Base-by-base conservation (phyloP, 1,140 invertebrate species). In the Gryllus bimaculatus region DNA sequence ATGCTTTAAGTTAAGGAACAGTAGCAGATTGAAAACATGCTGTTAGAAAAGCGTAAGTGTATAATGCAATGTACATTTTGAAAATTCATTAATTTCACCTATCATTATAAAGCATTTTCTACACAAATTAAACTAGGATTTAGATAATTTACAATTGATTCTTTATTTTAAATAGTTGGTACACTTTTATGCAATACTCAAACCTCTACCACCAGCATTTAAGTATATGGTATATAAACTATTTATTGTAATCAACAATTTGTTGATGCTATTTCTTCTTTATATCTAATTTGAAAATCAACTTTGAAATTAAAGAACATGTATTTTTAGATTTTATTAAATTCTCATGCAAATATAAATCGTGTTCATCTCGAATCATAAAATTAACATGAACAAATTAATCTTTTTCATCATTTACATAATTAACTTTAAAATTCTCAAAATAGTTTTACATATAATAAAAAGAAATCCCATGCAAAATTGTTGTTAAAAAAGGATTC, bases 401-500 rank as follows among this genome's bases (percentile, higher is more conserved):
- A 47, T 47, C 7, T 47, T 39, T 8, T 39, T n/a, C 8, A 75
- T 20, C 21, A 75, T 20, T 39, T 26, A 75, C n/a, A 75, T 13
- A 75, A 8, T 12, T 20, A 12, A 6, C n/a, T 26, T 39, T 20
- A 21, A 75, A 76, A 47, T 47, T 6, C 47, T 76, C 75, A 76
- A 39, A 76, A 76, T 8, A 15, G n/a, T 18, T n/a, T 76, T 48
- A 18, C 10, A 76, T 48, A 7, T 47, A 77, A 8, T 47, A 13
- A 20, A 26, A 75, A 78, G n/a, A 47, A 49, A 78, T n/a, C n/a
- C 66, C 13, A 15, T 74, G 26, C 26, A 39, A 39, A 39, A 39
- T 39, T 39, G 26, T 39, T 78, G 5, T n/a, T 74, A 77, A 78
- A 81, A 83, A 86, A 87, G 87, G 87, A 88, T 88, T 88, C 88